Evolutionary conservation across 2,888 invertebrate genomes (phyloP), one percentile per base, ranked within the genome.

Genomic region (Sthenelais limicola): DNA sequence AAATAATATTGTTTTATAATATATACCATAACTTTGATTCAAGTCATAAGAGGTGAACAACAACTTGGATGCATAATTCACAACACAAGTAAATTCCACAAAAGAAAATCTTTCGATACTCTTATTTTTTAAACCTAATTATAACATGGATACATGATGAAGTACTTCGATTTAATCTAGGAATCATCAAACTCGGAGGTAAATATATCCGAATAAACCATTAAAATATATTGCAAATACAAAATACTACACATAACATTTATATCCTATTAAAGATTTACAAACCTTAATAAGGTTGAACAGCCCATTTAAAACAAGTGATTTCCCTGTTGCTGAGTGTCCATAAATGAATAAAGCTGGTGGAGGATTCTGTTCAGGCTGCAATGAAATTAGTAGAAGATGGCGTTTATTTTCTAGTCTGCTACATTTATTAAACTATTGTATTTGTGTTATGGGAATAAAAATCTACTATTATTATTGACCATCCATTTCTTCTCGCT

Each of bases 311-410:
- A 74, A 24, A 1, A 74, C 62, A 12, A 74, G 48, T 7, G 74
- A 74, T 38, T 74, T 74, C 28, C 74, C 74, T 21, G 74, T 74
- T 7, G 66, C 62, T 1, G 74, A 54, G 51, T 74, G 74, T 0
- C 68, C 72, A 21, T 68, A 72, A 26, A 73, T 26, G 24, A 71
- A 74, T 26, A 73, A n/a, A 1, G 38, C 24, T 18, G 58, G 24
- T 5, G 28, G 35, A 18, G 51, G 35, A 32, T 35, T 38, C 26
- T 48, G 48, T 5, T 56, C n/a, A 21, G 30, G 18, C 71, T 71
- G 47, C 2, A 68, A 68, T n/a, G 12, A 62, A 32, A 62, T n/a
- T 12, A 28, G 9, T n/a, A 15, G 7, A 28, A 4, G 15, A 56
- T 30, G 9, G 26, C 4, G 28, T 56, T 56, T 56, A 28, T 24